Evolutionary conservation across 1,140 invertebrate species (phyloP), one percentile per base, ranked within the genome.

Genomic region (Elysia chlorotica): DNA sequence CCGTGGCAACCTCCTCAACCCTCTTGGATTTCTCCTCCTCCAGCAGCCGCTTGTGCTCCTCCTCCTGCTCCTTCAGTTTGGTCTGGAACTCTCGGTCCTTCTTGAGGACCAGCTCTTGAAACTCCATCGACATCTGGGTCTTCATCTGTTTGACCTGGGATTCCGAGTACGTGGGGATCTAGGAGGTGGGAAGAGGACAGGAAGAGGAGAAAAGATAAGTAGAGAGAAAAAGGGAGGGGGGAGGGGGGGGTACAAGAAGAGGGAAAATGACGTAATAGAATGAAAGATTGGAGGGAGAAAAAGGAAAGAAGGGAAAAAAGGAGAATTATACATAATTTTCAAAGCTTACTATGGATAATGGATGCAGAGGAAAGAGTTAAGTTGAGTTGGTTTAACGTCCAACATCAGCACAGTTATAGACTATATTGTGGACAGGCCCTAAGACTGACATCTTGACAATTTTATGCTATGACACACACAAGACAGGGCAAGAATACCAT

Each of bases 71-170:
- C 41, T 59, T 59, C 1, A 69, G 2, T 25, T 59, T 69, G 33
- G 57, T 56, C 36, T 69, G 67, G 54, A 69, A 69, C 30, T 69
- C 54, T 30, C 35, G 35, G 36, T 69, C 67, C 31, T 69, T 54
- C 56, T 59, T 59, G 17, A 69, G 23, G 19, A 69, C 36, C 21
- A 59, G 31, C n/a, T 69, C 67, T 36, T 69, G 67, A 56, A 35
- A 69, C 5, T 69, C 53, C 53, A 69, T 35, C 0, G 67, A 37
- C 14, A 69, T 19, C 1, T 69, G 10, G 33, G 31, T 23, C 17
- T 56, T 30, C n/a, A 69, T 69, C 28, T 37, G 31, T 56, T 59
- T 57, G 3, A 69, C n/a, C 3, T 69, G 31, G 2, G 53, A 59
- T 33, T 59, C 67, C 38, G 67, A 59, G 35, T 69, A 69, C 1